These are phyloP conservation scores for Lasiommata megera DNA, from an alignment of 2,888 invertebrate species.

Conservation along the genomic window DNA sequence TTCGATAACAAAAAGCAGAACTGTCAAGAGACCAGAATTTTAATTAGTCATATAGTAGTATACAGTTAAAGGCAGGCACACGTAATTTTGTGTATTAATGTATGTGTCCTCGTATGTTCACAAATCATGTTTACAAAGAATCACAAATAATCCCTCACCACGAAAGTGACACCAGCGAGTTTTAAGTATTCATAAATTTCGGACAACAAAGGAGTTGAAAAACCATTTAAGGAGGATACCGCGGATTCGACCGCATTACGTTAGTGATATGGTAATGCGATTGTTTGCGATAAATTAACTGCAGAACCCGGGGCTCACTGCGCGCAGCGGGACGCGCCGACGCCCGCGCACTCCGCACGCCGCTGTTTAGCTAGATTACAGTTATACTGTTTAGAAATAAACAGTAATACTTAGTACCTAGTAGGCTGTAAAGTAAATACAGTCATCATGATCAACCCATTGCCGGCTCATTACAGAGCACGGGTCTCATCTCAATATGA, in stretches of 20 bases:
- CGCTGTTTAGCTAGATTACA: neutral
- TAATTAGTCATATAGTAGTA: no score
- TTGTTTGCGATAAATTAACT: conserved; percentile 66
- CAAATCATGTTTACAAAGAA: conserved; percentile 56
- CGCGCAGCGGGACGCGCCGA: conserved; percentile 65
- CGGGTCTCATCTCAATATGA: no score
- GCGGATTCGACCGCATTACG: conserved; percentile 71
- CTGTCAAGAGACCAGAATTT: no score
- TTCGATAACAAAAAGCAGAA: no score
- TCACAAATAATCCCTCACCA: conserved; percentile 50
- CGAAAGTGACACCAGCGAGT: conserved; percentile 63
- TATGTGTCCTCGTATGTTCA: neutral
- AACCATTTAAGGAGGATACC: conserved; percentile 75
- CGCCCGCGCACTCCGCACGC: conserved; percentile 52
- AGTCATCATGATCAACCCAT: no score
- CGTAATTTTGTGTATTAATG: neutral
- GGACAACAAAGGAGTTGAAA: conserved; percentile 73
- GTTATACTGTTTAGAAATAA: neutral
- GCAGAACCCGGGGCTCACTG: conserved; percentile 50
- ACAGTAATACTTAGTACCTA: no score
- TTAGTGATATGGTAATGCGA: conserved; percentile 80
- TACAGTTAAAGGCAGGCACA: neutral
- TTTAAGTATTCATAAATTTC: conserved; percentile 74
- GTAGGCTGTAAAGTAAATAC: no score
- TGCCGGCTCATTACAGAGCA: no score